Conservation (phyloP, 1,140 invertebrate genomes). For the Homarus americanus region DNA sequence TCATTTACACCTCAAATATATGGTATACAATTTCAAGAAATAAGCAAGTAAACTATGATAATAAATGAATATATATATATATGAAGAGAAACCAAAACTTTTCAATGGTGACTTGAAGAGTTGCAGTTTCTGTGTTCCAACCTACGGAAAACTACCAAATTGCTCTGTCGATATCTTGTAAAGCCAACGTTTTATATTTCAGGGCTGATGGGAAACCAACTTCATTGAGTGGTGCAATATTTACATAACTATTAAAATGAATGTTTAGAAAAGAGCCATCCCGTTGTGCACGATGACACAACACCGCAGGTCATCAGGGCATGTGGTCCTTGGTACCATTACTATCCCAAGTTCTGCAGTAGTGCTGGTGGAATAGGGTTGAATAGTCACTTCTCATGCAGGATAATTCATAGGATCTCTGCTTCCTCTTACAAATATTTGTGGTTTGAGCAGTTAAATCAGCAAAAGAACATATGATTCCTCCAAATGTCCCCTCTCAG, state of each 20-base stretch:
- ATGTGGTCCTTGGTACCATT: slow-evolving; percentile 45
- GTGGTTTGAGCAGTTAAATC: slow-evolving; percentile 66
- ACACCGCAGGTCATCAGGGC: slow-evolving; percentile 49
- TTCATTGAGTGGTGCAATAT: slow-evolving; percentile 60
- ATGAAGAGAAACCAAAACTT: not conserved
- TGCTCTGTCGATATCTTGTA: not conserved
- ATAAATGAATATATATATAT: slow-evolving; percentile 15
- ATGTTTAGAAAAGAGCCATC: slow-evolving; percentile 48
- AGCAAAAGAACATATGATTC: slow-evolving; percentile 46
- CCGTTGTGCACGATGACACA: slow-evolving; percentile 47
- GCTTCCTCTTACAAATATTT: slow-evolving; percentile 55
- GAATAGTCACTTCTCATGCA: slow-evolving; percentile 50
- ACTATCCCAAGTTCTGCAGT: slow-evolving; percentile 43
- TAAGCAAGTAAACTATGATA: slow-evolving; percentile 7
- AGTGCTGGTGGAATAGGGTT: slow-evolving; percentile 50
- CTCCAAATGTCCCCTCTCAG: slow-evolving; percentile 40
- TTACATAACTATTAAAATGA: slow-evolving; percentile 67
- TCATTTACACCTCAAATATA: not conserved
- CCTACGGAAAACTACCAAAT: slow-evolving; percentile 19
- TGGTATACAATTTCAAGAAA: not conserved
- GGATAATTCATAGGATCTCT: slow-evolving; percentile 34
- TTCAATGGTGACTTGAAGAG: slow-evolving; percentile 2
- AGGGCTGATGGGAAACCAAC: slow-evolving; percentile 69
- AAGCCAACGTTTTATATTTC: slow-evolving; percentile 14
- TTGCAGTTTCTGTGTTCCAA: slow-evolving; percentile 26